phyloP scores from a whole-genome alignment of 2,888 invertebrate species.

The Dryobotodes eremita region DNA sequence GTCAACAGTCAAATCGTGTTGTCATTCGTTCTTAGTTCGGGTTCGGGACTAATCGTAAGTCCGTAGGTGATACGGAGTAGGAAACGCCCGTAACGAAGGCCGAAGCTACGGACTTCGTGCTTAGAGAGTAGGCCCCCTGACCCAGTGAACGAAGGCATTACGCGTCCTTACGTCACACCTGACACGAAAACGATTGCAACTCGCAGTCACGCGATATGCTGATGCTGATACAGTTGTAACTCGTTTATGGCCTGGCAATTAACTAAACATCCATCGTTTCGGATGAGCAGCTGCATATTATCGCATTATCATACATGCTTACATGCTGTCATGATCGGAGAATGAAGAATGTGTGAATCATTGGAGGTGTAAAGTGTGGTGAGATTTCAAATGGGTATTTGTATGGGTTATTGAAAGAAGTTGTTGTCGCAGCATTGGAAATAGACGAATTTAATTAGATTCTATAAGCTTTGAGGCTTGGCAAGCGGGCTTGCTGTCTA shows the following conservation, averaged over 20 bases:
- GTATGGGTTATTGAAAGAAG: not conserved
- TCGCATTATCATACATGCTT: slow-evolving; percentile 32
- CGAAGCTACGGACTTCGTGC: too few relatives aligned
- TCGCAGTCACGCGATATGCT: slow-evolving; percentile 50
- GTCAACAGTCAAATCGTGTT: too few relatives aligned
- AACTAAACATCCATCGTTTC: slow-evolving; percentile 26
- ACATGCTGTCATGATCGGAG: slow-evolving; percentile 25
- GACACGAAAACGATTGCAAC: slow-evolving; percentile 50
- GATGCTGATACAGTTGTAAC: slow-evolving; percentile 42
- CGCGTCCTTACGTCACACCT: slow-evolving; percentile 47
- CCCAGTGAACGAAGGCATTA: slow-evolving; percentile 41
- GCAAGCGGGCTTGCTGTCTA: not conserved
- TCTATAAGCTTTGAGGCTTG: not conserved
- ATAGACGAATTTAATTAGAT: not conserved
- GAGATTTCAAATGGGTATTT: not conserved
- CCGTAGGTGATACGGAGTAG: too few relatives aligned
- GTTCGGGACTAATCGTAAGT: too few relatives aligned
- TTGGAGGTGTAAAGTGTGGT: not conserved
- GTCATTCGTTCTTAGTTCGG: too few relatives aligned
- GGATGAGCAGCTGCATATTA: slow-evolving; percentile 44
- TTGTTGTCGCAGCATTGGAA: not conserved
- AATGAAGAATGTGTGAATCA: slow-evolving; percentile 39
- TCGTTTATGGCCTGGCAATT: slow-evolving; percentile 28
- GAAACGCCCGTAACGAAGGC: too few relatives aligned
- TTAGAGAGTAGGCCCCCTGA: too few relatives aligned